Percentiles rank a stretch among this genome's conserved stretches.
These are phyloP conservation scores for Zaprionus lachaisei DNA, from an alignment of 1,140 invertebrate species.

Conservation along the genomic window DNA sequence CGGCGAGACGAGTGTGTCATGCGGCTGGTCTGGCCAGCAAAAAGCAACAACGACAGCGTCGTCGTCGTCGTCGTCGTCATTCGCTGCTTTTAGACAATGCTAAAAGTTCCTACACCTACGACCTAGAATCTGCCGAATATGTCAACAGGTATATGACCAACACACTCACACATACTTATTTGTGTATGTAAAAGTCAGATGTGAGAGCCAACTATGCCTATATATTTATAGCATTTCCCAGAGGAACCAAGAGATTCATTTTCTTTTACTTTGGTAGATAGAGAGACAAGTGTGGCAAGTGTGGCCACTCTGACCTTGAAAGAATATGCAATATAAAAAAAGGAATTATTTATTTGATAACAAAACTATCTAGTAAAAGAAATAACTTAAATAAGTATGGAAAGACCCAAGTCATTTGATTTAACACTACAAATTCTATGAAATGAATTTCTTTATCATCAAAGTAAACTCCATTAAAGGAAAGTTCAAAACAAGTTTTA, in stretches of 20 bases:
- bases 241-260: constrained; percentile 19
- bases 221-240: constrained; percentile 26
- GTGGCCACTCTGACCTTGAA: constrained; percentile 18
- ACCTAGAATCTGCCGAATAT: constrained; percentile 81
- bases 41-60: constrained; percentile 7
- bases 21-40: constrained; percentile 62
- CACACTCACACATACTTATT: constrained; percentile 8
- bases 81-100: constrained; percentile 81
- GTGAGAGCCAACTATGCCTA: constrained; percentile 33
- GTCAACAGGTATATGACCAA: constrained; percentile 71
- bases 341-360: background rate
- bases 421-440: too few relatives aligned
- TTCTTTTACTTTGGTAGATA: constrained; percentile 5
- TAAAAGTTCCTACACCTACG: constrained; percentile 82
- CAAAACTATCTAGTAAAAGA: background rate
- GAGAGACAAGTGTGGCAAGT: background rate
- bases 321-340: constrained; percentile 20
- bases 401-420: too few relatives aligned
- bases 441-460: too few relatives aligned
- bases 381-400: too few relatives aligned
- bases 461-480: too few relatives aligned
- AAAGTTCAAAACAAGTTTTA: too few relatives aligned
- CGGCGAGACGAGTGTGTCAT: constrained; percentile 66
- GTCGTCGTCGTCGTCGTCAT: constrained; percentile 71
- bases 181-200: constrained; percentile 18